phyloP scores from a whole-genome alignment of 2,797 vertebrate species.

The Cirrhinus molitorella region DNA sequence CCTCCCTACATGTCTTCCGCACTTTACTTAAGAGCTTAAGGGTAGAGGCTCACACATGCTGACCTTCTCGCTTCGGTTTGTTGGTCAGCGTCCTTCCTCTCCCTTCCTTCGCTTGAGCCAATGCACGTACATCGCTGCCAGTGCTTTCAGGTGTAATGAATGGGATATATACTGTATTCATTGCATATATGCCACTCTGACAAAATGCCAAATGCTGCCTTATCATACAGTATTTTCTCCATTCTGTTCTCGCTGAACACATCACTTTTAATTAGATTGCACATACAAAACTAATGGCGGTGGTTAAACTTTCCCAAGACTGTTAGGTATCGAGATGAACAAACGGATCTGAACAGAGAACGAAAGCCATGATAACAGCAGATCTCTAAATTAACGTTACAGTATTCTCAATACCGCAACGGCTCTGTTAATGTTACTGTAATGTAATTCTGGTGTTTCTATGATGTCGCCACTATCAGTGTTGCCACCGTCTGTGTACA shows the following conservation, averaged over 20 bases:
- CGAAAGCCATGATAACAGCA: slow-evolving; percentile 32
- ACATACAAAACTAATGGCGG: slow-evolving; percentile 64
- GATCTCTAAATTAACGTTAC: slow-evolving; percentile 66
- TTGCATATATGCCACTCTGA: slow-evolving; percentile 72
- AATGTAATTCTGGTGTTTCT: slow-evolving; percentile 68
- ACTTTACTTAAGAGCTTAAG: slow-evolving; percentile 60
- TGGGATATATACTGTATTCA: slow-evolving; percentile 70
- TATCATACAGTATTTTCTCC: slow-evolving; percentile 70
- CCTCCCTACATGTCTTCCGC: slow-evolving; percentile 66
- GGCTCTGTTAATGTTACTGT: slow-evolving; percentile 70
- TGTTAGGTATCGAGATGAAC: slow-evolving; percentile 53
- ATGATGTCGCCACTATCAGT: slow-evolving; percentile 58
- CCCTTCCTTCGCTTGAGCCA: slow-evolving; percentile 65
- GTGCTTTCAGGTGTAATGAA: slow-evolving; percentile 76
- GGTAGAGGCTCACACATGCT: slow-evolving; percentile 63
- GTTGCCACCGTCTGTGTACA: slow-evolving; percentile 58
- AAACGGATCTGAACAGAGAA: slow-evolving; percentile 37
- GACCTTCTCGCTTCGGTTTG: slow-evolving; percentile 61
- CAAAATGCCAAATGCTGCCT: slow-evolving; percentile 84
- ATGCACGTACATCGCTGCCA: slow-evolving; percentile 67
- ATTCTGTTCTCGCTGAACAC: slow-evolving; percentile 61
- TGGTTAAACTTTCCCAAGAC: slow-evolving; percentile 50
- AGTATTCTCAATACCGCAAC: slow-evolving; percentile 74
- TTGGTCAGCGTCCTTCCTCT: slow-evolving; percentile 54
- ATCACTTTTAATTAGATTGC: slow-evolving; percentile 61